phyloP scores from a whole-genome alignment of 2,797 vertebrate species.

The Poeciliopsis gracilis region DNA sequence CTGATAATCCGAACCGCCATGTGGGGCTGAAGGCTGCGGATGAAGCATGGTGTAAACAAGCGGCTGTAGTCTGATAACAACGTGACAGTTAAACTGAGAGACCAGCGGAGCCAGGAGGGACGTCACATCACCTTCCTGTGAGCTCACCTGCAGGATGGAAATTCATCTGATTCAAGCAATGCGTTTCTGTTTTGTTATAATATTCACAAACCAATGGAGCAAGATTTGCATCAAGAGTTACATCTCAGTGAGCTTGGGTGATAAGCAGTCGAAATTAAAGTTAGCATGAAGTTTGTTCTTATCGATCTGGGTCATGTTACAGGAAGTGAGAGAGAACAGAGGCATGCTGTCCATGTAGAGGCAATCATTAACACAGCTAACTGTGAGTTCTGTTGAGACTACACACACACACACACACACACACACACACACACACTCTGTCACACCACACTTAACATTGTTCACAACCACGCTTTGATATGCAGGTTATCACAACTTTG shows the following conservation, averaged over 20 bases:
- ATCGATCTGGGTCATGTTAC: conserved; percentile 41
- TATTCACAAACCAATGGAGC: background rate
- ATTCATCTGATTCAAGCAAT: background rate
- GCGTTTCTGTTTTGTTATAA: background rate
- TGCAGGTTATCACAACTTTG: conserved; percentile 24
- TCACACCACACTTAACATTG: conserved; percentile 60
- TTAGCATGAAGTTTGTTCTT: background rate
- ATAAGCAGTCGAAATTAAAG: background rate
- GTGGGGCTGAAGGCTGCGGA: conserved; percentile 34
- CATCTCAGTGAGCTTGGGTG: background rate
- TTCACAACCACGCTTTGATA: conserved; percentile 45
- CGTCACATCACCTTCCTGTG: conserved; percentile 28
- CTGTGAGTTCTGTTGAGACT: conserved; percentile 33
- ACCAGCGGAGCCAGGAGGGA: conserved; percentile 32
- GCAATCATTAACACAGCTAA: conserved; percentile 59
- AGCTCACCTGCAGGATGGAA: background rate
- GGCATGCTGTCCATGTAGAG: conserved; percentile 16
- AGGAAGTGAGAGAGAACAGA: conserved; percentile 45
- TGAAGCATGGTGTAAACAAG: conserved; percentile 61
- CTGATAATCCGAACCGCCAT: conserved; percentile 61
- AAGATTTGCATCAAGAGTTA: background rate
- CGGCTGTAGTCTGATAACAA: conserved; percentile 51
- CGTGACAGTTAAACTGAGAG: conserved; percentile 64
- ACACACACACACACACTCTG: conserved; percentile 28
- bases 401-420: conserved; percentile 26